A percentile compares a stretch with the other conserved stretches of the same genome.
Conservation (phyloP, 2,888 invertebrate genomes). For the Acleris literana region DNA sequence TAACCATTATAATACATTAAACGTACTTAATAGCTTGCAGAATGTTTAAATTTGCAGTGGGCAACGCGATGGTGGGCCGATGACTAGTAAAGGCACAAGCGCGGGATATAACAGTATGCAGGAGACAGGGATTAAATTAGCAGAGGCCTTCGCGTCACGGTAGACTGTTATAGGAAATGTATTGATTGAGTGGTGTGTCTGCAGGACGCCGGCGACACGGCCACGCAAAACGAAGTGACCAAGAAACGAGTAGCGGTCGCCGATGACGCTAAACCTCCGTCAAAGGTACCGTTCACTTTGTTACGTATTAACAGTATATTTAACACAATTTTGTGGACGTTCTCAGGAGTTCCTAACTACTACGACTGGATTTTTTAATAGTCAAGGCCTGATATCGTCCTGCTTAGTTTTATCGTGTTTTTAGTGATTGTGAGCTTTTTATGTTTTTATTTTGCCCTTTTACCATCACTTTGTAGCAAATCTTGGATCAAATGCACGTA, state of each 20-base stretch:
- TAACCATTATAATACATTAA: too few relatives aligned
- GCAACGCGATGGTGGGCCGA: too few relatives aligned
- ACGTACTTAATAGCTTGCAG: too few relatives aligned
- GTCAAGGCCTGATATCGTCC: background rate
- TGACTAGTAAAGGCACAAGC: too few relatives aligned
- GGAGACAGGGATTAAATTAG: too few relatives aligned
- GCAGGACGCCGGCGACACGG: slow-evolving; percentile 72
- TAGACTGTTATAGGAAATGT: background rate
- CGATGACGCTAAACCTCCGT: slow-evolving; percentile 65
- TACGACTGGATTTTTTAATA: background rate
- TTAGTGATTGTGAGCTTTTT: slow-evolving; percentile 58
- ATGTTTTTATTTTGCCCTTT: slow-evolving; percentile 56
- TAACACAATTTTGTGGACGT: background rate
- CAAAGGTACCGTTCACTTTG: slow-evolving; percentile 63
- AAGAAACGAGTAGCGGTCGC: slow-evolving; percentile 70
- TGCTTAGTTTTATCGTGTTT: slow-evolving; percentile 19
- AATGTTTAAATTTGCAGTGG: too few relatives aligned
- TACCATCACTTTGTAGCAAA: slow-evolving; percentile 25
- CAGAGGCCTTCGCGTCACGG: too few relatives aligned
- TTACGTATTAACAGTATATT: background rate
- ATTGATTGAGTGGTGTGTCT: background rate
- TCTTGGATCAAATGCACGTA: slow-evolving; percentile 5
- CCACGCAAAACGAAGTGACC: slow-evolving; percentile 64
- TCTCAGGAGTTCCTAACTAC: background rate
- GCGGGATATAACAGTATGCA: too few relatives aligned